A percentile compares a stretch with the other conserved stretches of the same genome.
These are phyloP conservation scores for Mesaphorura yosii DNA, from an alignment of 1,140 invertebrate species.

Conservation along the genomic window DNA sequence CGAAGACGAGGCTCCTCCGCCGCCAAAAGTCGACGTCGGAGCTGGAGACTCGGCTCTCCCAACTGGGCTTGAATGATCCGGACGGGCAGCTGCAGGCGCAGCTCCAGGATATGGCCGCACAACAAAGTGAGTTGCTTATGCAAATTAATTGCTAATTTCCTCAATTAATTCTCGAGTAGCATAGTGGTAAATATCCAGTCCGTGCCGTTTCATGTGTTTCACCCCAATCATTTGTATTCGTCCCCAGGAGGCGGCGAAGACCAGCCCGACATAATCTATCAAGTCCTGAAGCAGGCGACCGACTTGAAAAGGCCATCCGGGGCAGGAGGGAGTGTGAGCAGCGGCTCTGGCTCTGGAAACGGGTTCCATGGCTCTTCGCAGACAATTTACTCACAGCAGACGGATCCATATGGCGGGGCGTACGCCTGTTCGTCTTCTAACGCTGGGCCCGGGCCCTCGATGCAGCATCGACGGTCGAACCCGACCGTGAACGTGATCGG, in stretches of 20 bases:
- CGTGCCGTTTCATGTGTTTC: no score
- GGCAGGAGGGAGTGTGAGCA: constrained; percentile 23
- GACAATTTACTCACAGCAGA: constrained; percentile 29
- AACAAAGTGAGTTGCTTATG: no score
- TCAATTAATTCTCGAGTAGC: constrained; percentile 4
- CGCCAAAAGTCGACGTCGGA: constrained; percentile 69
- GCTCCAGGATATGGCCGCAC: no score
- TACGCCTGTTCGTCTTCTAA: no score
- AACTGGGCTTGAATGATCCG: constrained; percentile 45
- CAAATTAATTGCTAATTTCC: no score
- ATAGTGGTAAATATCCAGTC: no score
- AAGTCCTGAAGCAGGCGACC: constrained; percentile 81
- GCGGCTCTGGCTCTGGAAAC: constrained; percentile 23
- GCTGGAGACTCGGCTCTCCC: constrained; percentile 38
- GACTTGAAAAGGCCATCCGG: constrained; percentile 54
- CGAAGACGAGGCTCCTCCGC: constrained; percentile 65
- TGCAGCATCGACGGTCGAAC: constrained; percentile 23
- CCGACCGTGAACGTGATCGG: constrained; percentile 29
- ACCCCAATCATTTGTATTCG: no score
- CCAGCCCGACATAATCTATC: constrained; percentile 80
- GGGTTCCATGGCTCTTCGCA: constrained; percentile 27
- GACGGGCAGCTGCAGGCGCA: constrained; percentile 42
- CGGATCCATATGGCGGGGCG: not conserved
- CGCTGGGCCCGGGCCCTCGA: constrained; percentile 3
- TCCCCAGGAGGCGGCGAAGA: constrained; percentile 19